Evolutionary conservation across 1,140 invertebrate genomes (phyloP).

Genomic region (Drosophila simulans): DNA sequence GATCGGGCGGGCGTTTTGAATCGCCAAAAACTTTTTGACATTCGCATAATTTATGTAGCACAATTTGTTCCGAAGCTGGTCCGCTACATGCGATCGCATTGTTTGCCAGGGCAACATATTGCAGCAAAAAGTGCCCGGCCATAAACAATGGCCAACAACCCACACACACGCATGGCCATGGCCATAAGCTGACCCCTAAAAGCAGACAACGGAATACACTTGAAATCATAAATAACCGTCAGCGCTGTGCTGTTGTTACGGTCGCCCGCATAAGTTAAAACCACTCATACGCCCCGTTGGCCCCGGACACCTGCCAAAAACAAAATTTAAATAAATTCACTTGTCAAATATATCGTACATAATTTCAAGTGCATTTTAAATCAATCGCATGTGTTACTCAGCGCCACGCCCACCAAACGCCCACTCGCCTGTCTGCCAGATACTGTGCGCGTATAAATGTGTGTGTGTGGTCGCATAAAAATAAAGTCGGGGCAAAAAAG

Average conservation of each 20-base stretch:
- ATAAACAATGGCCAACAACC: constrained; percentile 69
- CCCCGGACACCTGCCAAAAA: constrained; percentile 62
- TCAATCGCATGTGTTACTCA: constrained; percentile 56
- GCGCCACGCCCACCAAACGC: constrained; percentile 24
- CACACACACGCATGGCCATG: constrained; percentile 11
- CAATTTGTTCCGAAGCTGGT: constrained; percentile 55
- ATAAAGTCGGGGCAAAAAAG: not conserved
- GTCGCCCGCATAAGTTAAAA: constrained; percentile 66
- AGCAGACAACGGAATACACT: constrained; percentile 66
- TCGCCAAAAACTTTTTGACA: constrained; percentile 65
- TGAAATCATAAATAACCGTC: constrained; percentile 64
- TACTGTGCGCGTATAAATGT: not conserved
- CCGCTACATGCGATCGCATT: constrained; percentile 44
- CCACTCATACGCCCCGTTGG: constrained; percentile 54
- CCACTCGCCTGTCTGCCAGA: not conserved
- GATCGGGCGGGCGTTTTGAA: constrained; percentile 23
- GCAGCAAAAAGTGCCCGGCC: constrained; percentile 47
- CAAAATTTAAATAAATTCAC: constrained; percentile 68
- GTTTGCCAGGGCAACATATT: constrained; percentile 49
- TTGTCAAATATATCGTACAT: constrained; percentile 62
- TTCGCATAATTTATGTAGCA: constrained; percentile 60
- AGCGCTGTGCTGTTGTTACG: constrained; percentile 20
- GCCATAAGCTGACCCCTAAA: constrained; percentile 70
- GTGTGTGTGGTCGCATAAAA: constrained; percentile 39
- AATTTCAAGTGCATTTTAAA: constrained; percentile 74